A percentile compares a stretch with the other conserved stretches of the same genome.
These are phyloP conservation scores for Paralichthys olivaceus DNA, from an alignment of 2,113 vertebrate species.

Conservation along the genomic window DNA sequence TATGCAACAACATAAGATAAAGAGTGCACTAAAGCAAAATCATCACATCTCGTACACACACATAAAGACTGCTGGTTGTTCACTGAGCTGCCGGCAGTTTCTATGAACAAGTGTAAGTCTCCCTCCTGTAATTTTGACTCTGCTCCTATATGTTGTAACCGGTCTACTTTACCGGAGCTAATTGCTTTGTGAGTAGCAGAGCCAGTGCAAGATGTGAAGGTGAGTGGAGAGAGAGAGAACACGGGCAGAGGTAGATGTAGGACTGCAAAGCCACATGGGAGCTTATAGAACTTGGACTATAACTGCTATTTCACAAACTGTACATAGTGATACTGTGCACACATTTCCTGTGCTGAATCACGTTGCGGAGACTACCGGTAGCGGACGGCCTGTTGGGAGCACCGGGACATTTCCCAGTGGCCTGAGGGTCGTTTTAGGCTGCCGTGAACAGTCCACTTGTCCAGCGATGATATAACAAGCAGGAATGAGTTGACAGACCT, in stretches of 20 bases:
- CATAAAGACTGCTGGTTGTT: constrained; percentile 14
- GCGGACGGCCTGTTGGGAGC: not conserved
- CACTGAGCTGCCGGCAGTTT: constrained; percentile 20
- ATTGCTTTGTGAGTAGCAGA: constrained; percentile 56
- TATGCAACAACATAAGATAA: constrained; percentile 19
- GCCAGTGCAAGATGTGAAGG: constrained; percentile 30
- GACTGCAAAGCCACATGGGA: constrained; percentile 33
- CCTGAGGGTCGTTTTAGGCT: not conserved
- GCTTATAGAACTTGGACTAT: constrained; percentile 12
- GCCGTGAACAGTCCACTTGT: not conserved
- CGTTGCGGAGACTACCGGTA: not conserved
- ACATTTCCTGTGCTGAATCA: not conserved
- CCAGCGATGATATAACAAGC: constrained; percentile 8
- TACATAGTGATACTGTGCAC: not conserved
- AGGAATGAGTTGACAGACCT: constrained; percentile 1
- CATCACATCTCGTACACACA: constrained; percentile 14
- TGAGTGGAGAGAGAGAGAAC: constrained; percentile 31
- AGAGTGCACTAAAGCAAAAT: constrained; percentile 14
- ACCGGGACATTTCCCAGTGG: not conserved
- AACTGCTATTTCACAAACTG: constrained; percentile 24
- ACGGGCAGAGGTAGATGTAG: constrained; percentile 13
- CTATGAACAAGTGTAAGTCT: constrained; percentile 30
- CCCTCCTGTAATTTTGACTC: constrained; percentile 39
- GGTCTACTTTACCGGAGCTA: constrained; percentile 63
- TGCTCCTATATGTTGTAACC: constrained; percentile 51